Conservation (phyloP, 2,113 vertebrate species). For the Mirounga angustirostris region DNA sequence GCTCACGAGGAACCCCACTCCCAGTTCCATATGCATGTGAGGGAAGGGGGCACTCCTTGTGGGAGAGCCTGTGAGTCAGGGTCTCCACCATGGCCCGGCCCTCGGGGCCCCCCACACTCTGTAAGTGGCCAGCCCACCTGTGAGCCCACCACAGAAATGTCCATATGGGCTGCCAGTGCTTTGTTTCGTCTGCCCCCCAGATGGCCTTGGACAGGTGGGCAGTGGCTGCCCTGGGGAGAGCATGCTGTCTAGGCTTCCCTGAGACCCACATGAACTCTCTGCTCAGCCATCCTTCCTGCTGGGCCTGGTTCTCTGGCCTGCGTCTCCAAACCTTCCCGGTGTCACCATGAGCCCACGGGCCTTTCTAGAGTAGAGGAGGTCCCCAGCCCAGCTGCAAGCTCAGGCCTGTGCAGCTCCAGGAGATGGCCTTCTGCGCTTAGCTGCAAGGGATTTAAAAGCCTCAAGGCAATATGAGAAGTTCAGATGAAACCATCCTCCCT, state of each 20-base stretch:
- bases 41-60: neutral
- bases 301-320: neutral
- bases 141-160: neutral
- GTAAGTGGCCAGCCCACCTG: neutral
- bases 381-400: too few relatives aligned
- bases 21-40: neutral
- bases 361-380: too few relatives aligned
- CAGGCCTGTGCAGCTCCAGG: neutral
- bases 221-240: neutral
- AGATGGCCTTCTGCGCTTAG: neutral
- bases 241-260: neutral
- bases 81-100: neutral
- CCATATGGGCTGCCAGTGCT: rapidly evolving
- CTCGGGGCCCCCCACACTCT: neutral
- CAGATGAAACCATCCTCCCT: neutral
- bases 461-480: neutral
- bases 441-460: too few relatives aligned
- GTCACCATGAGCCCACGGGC: neutral
- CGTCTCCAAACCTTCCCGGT: neutral
- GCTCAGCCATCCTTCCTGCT: neutral
- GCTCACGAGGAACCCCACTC: neutral
- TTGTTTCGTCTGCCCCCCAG: neutral
- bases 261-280: neutral
- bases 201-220: neutral
- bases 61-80: neutral